Evolutionary conservation across 2,113 vertebrate species (phyloP), one percentile per base, ranked within the genome.

Genomic region (Mormyrus lacerda): DNA sequence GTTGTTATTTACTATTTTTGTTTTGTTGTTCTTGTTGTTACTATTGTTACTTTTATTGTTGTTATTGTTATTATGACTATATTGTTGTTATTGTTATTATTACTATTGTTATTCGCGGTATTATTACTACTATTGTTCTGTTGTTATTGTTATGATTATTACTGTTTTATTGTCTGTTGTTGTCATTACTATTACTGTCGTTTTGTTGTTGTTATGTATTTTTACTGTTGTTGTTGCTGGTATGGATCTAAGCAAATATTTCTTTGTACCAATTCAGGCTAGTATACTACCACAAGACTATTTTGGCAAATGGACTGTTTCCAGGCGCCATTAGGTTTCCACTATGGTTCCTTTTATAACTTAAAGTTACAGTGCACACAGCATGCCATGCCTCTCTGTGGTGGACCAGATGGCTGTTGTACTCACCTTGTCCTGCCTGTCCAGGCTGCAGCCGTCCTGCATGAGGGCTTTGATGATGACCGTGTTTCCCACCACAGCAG

Each of bases 341-440:
- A 11, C 13, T 5, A 2, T 39, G 5, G 1, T 35, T 42, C 35
- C 15, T 35, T 79, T 21, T 48, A 47, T 24, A 44, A 3, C 24
- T 19, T 84, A 35, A 7, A 44, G 35, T 24, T 10, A 47, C 39
- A 45, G 42, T 85, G 82, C 45, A 48, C 47, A 50, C 44, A 2
- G 83, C 47, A 8, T 11, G 9, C 1, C 45, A 3, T n/a, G 4
- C 9, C 21, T 50, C 45, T 79, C 44, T 6, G 44, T 31, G 10
- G 24, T n/a, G 83, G 82, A 45, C 8, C 82, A 45, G 44, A n/a
- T 21, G 76, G 31, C 21, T 82, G 17, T 48, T 27, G 19, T 35
- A 50, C 51, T 27, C 93, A 98, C 97, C 96, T 95, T 97, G 94
- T 98, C 96, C 91, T 97, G 97, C 27, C 97, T 95, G 94, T 98